Conservation (phyloP, 1,140 invertebrate species). For the Plodia interpunctella region DNA sequence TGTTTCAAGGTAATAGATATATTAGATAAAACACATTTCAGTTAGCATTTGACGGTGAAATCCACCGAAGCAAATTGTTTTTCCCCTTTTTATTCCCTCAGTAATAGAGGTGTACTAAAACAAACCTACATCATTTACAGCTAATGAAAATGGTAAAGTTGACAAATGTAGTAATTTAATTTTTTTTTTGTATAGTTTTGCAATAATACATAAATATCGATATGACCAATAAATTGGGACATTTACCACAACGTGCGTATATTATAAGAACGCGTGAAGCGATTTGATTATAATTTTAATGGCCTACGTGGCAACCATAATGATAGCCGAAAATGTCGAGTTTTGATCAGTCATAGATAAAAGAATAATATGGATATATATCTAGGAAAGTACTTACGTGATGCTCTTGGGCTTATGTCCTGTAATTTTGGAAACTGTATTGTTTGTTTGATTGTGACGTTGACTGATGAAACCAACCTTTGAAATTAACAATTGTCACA, state of each 20-base stretch:
- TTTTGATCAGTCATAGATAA: neutral
- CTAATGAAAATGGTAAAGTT: no score
- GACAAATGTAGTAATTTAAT: no score
- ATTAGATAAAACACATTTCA: neutral
- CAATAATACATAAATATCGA: no score
- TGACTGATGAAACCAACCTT: no score
- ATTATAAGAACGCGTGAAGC: neutral
- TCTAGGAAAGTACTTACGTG: neutral
- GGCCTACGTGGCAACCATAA: slow-evolving; percentile 14
- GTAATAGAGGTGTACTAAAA: neutral
- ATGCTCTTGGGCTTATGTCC: no score
- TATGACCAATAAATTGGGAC: neutral
- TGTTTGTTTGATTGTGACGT: no score
- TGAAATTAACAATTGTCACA: no score
- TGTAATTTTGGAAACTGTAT: no score
- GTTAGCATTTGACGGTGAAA: neutral
- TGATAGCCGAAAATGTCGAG: no score
- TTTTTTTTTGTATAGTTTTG: no score
- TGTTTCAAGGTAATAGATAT: neutral
- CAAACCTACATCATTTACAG: neutral
- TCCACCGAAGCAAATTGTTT: neutral
- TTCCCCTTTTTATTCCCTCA: neutral
- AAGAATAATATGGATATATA: neutral
- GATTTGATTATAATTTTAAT: slow-evolving; percentile 50
- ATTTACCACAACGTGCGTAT: neutral